Percentiles rank a stretch among this genome's conserved stretches.
Evolutionary conservation across 2,888 invertebrate species (phyloP).

Genomic region (Blastobasis lacticolella): DNA sequence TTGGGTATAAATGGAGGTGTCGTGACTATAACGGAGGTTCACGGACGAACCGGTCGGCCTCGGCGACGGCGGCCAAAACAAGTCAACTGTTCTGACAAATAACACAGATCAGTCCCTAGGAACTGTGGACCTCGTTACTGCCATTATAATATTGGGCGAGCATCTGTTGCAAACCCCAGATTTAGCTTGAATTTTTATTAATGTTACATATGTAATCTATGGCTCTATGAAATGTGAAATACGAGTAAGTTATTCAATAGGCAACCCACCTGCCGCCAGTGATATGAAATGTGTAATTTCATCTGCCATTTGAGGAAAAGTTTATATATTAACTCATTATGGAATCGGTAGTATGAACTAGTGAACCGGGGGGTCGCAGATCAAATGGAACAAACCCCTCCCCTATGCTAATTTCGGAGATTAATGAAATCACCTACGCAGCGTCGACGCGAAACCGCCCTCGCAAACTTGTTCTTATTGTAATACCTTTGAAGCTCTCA

Average conservation of each 20-base stretch:
- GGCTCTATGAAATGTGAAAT: no score
- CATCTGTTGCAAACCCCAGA: no score
- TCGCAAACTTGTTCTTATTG: constrained; percentile 37
- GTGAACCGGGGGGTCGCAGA: constrained; percentile 22
- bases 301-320: constrained; percentile 2
- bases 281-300: constrained; percentile 3
- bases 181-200: no score
- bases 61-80: constrained; percentile 4
- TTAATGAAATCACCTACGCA: constrained; percentile 56
- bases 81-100: background rate
- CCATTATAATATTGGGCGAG: no score
- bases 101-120: no score
- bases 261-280: no score
- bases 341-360: no score
- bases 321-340: background rate
- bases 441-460: constrained; percentile 25
- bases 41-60: constrained; percentile 17
- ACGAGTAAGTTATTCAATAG: no score
- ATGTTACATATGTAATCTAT: no score
- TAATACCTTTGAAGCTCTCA: constrained; percentile 34
- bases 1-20: constrained; percentile 64
- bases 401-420: constrained; percentile 56
- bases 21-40: constrained; percentile 43
- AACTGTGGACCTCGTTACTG: no score
- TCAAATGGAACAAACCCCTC: constrained; percentile 52